Evolutionary conservation across 2,888 invertebrate species (phyloP).

Genomic region (Mythimna pallens): DNA sequence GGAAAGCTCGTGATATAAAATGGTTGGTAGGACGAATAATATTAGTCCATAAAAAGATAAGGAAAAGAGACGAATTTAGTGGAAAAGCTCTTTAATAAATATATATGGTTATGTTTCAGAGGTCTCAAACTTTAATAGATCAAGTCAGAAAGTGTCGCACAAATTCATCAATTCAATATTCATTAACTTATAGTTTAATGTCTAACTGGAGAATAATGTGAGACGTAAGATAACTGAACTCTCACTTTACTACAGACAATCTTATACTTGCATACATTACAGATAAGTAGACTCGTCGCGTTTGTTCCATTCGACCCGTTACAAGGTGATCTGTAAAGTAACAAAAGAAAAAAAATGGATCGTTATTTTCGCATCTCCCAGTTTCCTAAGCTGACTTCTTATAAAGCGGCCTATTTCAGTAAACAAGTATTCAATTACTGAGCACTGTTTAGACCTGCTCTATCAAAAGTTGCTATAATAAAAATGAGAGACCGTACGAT

Average conservation of each 20-base stretch:
- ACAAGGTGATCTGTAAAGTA: constrained; percentile 17
- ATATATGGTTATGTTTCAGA: constrained; percentile 6
- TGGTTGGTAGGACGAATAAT: not conserved
- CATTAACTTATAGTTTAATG: constrained; percentile 34
- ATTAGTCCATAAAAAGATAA: not conserved
- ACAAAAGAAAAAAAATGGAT: constrained; percentile 9
- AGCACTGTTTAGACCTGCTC: not conserved
- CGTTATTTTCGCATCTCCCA: not conserved
- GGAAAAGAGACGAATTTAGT: not conserved
- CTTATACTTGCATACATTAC: constrained; percentile 43
- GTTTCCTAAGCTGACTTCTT: not conserved
- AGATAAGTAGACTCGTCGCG: constrained; percentile 19
- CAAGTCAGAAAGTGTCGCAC: constrained; percentile 9
- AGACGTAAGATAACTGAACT: constrained; percentile 29
- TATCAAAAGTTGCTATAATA: not conserved
- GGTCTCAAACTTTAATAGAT: constrained; percentile 24
- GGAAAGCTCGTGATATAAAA: not conserved
- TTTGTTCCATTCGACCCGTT: constrained; percentile 9
- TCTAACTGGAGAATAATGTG: constrained; percentile 24
- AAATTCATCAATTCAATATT: constrained; percentile 39
- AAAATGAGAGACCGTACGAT: not conserved
- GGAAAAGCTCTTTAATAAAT: not conserved
- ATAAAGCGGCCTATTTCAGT: not conserved
- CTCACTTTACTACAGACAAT: constrained; percentile 33
- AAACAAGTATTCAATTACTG: not conserved